Conservation (phyloP, 2,888 invertebrate genomes). For the Orchesellides sinensis region DNA sequence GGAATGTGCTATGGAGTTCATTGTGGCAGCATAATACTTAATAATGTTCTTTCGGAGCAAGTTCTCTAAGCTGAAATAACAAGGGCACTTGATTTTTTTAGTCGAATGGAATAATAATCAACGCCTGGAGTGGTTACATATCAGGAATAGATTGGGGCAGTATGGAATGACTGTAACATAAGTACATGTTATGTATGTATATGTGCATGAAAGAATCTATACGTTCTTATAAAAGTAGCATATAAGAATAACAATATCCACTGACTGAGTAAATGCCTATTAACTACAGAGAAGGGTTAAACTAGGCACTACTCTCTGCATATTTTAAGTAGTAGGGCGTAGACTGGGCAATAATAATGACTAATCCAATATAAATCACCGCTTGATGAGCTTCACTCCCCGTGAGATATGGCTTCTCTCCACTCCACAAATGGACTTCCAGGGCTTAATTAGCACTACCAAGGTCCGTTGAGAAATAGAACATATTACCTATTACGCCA, state of each 20-base stretch:
- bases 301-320: background rate
- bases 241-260: background rate
- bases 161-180: background rate
- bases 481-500: background rate
- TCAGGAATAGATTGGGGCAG: background rate
- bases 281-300: background rate
- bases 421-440: constrained; percentile 55
- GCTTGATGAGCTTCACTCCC: constrained; percentile 64
- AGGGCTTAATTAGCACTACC: constrained; percentile 58
- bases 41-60: no score
- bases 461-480: constrained; percentile 18
- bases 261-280: background rate
- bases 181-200: background rate
- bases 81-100: constrained; percentile 28
- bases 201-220: background rate
- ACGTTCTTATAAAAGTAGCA: background rate
- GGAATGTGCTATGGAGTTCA: constrained; percentile 34
- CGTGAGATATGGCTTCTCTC: constrained; percentile 59
- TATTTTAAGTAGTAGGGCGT: constrained; percentile 58
- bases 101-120: constrained; percentile 2
- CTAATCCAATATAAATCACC: constrained; percentile 65
- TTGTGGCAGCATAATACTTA: background rate
- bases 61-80: constrained; percentile 21
- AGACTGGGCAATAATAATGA: constrained; percentile 58
- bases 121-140: constrained; percentile 1